Evolutionary conservation across 2,797 vertebrate species (phyloP).

Genomic region (Margarornis squamiger): DNA sequence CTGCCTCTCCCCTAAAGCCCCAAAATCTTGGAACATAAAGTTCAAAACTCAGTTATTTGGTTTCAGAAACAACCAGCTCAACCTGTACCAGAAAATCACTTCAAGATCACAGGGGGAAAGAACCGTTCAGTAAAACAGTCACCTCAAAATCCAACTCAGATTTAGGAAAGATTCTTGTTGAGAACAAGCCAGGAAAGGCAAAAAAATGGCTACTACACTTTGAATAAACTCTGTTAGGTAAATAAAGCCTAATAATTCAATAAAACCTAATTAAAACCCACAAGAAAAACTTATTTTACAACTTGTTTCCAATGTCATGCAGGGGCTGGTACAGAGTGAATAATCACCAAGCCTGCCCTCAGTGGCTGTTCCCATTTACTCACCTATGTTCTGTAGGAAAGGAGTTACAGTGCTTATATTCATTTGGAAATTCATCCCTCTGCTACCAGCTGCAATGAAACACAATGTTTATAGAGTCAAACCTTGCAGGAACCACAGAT

Average conservation of each 20-base stretch:
- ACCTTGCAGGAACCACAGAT: not conserved
- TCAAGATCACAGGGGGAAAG: not conserved
- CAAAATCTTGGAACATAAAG: not conserved
- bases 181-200: not conserved
- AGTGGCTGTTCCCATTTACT: not conserved
- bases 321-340: not conserved
- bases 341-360: not conserved
- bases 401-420: conserved; percentile 65
- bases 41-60: not conserved
- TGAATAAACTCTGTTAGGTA: not conserved
- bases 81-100: not conserved
- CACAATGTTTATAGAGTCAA: not conserved
- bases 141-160: not conserved
- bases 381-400: conserved; percentile 54
- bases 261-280: not conserved
- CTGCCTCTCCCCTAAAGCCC: not conserved
- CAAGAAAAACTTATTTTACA: not conserved
- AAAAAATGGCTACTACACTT: not conserved
- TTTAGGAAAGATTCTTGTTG: not conserved
- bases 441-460: conserved; percentile 4
- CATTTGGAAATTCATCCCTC: conserved; percentile 48
- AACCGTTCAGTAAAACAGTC: not conserved
- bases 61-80: not conserved
- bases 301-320: not conserved
- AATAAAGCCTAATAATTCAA: not conserved